A percentile compares a stretch with the other conserved stretches of the same genome.
These are phyloP conservation scores for Volucella zonaria DNA, from an alignment of 2,888 invertebrate species.

Conservation along the genomic window DNA sequence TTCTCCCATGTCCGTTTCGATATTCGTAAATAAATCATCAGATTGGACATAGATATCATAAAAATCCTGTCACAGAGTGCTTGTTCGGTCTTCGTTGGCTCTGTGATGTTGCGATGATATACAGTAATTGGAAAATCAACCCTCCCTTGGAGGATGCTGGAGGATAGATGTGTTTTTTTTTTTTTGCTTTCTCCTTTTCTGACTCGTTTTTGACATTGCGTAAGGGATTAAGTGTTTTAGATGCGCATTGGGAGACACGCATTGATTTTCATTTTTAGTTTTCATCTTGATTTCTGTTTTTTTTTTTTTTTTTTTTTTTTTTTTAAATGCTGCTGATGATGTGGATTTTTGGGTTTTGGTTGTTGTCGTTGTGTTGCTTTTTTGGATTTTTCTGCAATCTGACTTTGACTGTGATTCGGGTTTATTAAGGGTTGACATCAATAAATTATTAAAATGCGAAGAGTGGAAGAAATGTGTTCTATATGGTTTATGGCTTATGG, in stretches of 20 bases:
- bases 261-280: slow-evolving; percentile 45
- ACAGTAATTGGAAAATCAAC: slow-evolving; percentile 74
- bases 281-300: not conserved
- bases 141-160: slow-evolving; percentile 40
- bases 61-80: slow-evolving; percentile 79
- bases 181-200: not conserved
- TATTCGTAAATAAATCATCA: slow-evolving; percentile 81
- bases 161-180: slow-evolving; percentile 31
- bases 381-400: slow-evolving; percentile 5
- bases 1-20: slow-evolving; percentile 67
- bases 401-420: slow-evolving; percentile 39
- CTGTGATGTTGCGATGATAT: slow-evolving; percentile 71
- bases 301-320: not conserved
- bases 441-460: slow-evolving; percentile 68
- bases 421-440: slow-evolving; percentile 72
- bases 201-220: slow-evolving; percentile 54
- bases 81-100: slow-evolving; percentile 72
- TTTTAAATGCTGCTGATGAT: slow-evolving; percentile 52
- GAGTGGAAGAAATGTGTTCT: slow-evolving; percentile 48
- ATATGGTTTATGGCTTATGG: not conserved
- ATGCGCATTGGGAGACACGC: slow-evolving; percentile 70
- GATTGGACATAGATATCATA: slow-evolving; percentile 83
- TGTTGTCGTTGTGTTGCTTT: not conserved
- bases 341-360: slow-evolving; percentile 55
- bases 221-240: slow-evolving; percentile 70